phyloP scores from a whole-genome alignment of 2,888 invertebrate species.

The Melanophora roralis region DNA sequence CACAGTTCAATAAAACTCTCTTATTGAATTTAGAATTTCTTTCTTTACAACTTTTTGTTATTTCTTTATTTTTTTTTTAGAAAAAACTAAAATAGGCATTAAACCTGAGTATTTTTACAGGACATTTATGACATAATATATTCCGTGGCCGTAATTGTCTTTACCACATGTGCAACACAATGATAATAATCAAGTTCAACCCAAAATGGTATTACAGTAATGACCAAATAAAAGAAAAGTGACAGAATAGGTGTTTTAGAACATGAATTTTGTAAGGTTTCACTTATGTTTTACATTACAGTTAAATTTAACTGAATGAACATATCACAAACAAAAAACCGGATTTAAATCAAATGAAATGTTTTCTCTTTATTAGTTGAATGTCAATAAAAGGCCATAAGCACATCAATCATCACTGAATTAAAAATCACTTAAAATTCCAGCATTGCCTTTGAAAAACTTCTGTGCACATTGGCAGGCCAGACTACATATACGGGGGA shows the following conservation, averaged over 20 bases:
- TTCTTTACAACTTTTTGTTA: no score
- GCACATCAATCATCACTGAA: slow-evolving; percentile 63
- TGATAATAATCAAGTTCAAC: slow-evolving; percentile 46
- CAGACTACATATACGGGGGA: slow-evolving; percentile 14
- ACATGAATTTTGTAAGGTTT: slow-evolving; percentile 55
- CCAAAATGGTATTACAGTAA: slow-evolving; percentile 39
- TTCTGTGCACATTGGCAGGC: slow-evolving; percentile 10
- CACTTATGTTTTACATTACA: slow-evolving; percentile 47
- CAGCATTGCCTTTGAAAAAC: slow-evolving; percentile 52
- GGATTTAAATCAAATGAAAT: slow-evolving; percentile 48
- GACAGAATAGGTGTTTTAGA: slow-evolving; percentile 58
- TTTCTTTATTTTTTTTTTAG: background rate
- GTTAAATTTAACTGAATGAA: slow-evolving; percentile 27
- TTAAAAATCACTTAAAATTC: slow-evolving; percentile 63
- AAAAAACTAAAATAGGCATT: slow-evolving; percentile 19
- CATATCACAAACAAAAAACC: background rate
- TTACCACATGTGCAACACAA: background rate
- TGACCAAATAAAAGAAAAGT: slow-evolving; percentile 50
- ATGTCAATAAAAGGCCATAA: slow-evolving; percentile 62
- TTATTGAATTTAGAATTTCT: no score
- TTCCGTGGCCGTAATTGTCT: background rate
- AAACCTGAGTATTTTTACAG: slow-evolving; percentile 15
- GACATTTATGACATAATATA: slow-evolving; percentile 26
- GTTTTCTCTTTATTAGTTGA: slow-evolving; percentile 61
- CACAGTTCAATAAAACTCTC: no score